Evolutionary conservation across 1,140 invertebrate species (phyloP), one percentile per base, ranked within the genome.

Genomic region (Dendrolimus kikuchii): DNA sequence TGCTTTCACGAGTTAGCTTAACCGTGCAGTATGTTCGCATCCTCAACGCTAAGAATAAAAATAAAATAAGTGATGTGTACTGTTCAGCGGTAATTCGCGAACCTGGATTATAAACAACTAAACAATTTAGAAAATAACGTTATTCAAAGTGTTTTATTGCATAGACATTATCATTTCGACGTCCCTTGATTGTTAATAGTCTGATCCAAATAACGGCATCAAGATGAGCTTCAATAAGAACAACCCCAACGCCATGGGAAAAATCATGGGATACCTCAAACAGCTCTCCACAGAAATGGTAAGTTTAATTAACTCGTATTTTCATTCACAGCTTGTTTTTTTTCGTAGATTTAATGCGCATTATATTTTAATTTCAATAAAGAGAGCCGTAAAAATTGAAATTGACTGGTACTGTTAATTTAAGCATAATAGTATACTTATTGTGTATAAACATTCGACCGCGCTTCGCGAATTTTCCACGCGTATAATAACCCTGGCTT

Each of bases 141-240:
- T 67, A 68, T 65, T 67, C 55, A 52, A 55, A 77, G 76, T 74
- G 80, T 62, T 66, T 59, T 53, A 62, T 68, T 69, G 55, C 68
- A 79, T 57, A 85, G 70, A 76, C 72, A 76, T 71, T 83, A 74
- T 64, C 73, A 82, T 55, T 84, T 81, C 52, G 64, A 77, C 73
- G 83, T 85, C 65, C 77, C 76, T 60, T 86, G 77, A 83, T 62
- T 51, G 47, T 62, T 49, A 51, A 51, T 55, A 42, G 46, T 65
- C 53, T 58, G 46, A 56, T 49, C 60, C 10, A 36, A 51, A 57
- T 38, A 51, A 36, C 43, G 7, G 62, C 58, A 53, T 64, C 77
- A 82, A 83, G 69, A 88, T 88, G 86, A 88, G 86, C 62, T 88
- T 87, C 68, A 86, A 88, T 63, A 87, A 83, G 67, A 87, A 84